A percentile compares a stretch with the other conserved stretches of the same genome.
Conservation (phyloP, 2,113 vertebrate species). For the Pseudopipra pipra region DNA sequence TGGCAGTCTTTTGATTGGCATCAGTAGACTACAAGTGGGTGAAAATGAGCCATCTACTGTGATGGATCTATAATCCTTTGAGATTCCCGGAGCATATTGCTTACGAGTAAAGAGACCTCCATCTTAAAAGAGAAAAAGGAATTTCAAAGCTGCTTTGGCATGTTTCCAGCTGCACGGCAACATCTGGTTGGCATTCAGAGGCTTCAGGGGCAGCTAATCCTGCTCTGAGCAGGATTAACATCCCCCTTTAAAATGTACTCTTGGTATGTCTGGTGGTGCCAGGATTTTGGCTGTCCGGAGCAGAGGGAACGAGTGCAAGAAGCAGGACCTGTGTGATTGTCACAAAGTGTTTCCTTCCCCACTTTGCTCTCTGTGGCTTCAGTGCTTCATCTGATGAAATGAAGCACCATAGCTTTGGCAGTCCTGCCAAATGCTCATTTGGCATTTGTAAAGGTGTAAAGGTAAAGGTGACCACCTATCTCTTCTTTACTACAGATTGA, state of each 20-base stretch:
- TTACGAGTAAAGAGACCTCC: not conserved
- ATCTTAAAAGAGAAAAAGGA: constrained; percentile 43
- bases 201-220: constrained; percentile 60
- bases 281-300: not conserved
- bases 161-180: constrained; percentile 47
- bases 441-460: too few species aligned
- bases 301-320: not conserved
- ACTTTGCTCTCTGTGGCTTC: not conserved
- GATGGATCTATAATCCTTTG: not conserved
- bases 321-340: not conserved
- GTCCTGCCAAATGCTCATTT: not conserved
- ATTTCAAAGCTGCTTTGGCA: constrained; percentile 49
- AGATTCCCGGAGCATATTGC: constrained; percentile 15
- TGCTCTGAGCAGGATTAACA: constrained; percentile 45
- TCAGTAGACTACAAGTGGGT: not conserved
- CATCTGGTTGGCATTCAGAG: constrained; percentile 61
- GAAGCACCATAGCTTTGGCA: not conserved
- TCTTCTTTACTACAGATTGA: not conserved
- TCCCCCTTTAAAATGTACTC: constrained; percentile 16
- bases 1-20: not conserved
- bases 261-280: not conserved
- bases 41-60: constrained; percentile 53
- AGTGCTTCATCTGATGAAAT: not conserved
- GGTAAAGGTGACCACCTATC: not conserved
- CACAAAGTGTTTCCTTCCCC: not conserved